These are phyloP conservation scores for Pedionomus torquatus DNA, from an alignment of 2,113 vertebrate species.

Conservation along the genomic window DNA sequence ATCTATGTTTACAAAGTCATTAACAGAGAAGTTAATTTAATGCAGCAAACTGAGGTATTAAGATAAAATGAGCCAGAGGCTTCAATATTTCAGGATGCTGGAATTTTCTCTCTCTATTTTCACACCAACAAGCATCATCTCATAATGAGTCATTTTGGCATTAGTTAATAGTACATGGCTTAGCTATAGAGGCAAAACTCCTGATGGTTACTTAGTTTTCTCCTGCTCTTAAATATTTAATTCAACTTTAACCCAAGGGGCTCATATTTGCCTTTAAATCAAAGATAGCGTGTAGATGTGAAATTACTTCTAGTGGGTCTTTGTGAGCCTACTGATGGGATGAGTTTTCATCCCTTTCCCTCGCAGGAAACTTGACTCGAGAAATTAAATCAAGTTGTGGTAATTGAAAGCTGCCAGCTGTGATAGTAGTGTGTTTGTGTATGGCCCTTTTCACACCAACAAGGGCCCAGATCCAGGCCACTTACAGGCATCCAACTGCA, in stretches of 20 bases:
- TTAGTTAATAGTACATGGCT: not conserved
- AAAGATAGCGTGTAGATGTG: not conserved
- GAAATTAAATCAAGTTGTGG: not conserved
- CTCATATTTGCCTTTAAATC: not conserved
- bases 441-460: not conserved
- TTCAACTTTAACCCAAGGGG: not conserved
- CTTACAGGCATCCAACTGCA: not conserved
- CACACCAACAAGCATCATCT: not conserved
- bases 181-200: not conserved
- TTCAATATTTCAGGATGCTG: not conserved
- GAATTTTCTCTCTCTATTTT: not conserved
- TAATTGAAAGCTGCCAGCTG: not conserved
- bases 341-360: not conserved
- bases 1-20: not conserved
- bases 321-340: not conserved
- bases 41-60: not conserved
- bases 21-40: not conserved
- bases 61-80: not conserved
- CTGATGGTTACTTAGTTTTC: not conserved
- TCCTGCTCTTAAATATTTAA: constrained; percentile 11
- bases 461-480: not conserved
- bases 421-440: not conserved
- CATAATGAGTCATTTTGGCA: not conserved
- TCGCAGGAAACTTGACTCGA: not conserved
- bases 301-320: constrained; percentile 12